Conservation (phyloP, 2,888 invertebrate genomes). For the Lithophane socia region DNA sequence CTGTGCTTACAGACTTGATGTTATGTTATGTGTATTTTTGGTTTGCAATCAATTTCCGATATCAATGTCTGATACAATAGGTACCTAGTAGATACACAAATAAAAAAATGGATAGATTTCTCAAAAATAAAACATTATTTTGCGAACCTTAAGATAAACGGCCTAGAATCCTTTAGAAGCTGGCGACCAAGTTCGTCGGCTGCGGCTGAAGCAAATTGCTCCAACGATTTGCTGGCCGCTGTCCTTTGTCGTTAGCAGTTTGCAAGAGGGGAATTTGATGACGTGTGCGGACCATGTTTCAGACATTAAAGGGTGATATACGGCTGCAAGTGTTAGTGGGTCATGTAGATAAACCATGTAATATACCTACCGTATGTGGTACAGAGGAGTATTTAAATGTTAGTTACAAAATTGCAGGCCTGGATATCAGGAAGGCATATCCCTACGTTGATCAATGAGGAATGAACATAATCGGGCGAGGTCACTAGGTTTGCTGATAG, state of each 20-base stretch:
- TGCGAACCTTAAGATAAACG: not conserved
- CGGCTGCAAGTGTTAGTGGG: conserved; percentile 19
- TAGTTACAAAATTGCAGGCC: not conserved
- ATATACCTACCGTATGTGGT: not conserved
- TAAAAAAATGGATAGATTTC: not conserved
- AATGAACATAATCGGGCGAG: not conserved
- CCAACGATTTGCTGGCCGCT: conserved; percentile 60
- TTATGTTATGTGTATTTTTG: not conserved
- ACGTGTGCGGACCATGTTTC: conserved; percentile 33
- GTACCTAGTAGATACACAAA: not conserved
- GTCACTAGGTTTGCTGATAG: not conserved
- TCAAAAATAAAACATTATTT: not conserved
- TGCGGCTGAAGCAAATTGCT: conserved; percentile 72
- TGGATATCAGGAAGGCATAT: not conserved
- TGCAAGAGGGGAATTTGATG: conserved; percentile 48
- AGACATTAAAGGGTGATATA: conserved; percentile 42
- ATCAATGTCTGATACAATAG: not conserved
- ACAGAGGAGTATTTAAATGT: not conserved
- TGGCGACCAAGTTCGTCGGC: conserved; percentile 57
- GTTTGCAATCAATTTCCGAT: not conserved
- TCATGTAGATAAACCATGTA: not conserved
- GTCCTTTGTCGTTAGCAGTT: conserved; percentile 51
- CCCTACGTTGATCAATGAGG: not conserved
- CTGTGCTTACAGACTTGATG: not conserved
- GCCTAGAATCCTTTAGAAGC: conserved; percentile 31